phyloP scores from a whole-genome alignment of 2,888 invertebrate genomes.

The Diarsia dahlii region DNA sequence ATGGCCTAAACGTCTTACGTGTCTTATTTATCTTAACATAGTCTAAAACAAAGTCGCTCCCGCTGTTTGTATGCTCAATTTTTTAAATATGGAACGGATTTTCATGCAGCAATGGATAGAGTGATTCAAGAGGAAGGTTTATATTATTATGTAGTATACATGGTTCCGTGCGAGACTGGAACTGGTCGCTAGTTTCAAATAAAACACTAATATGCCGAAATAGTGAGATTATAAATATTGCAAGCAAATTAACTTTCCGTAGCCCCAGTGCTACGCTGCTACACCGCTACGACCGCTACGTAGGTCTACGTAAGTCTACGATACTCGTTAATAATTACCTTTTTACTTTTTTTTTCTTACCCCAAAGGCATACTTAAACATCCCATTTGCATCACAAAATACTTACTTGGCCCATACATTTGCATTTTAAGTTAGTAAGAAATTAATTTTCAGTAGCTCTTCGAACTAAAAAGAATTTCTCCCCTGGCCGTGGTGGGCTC shows the following conservation, averaged over 20 bases:
- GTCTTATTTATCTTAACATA: no score
- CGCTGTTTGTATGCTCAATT: no score
- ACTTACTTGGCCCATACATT: conserved; percentile 63
- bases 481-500: conserved; percentile 5
- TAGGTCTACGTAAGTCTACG: conserved; percentile 46
- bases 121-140: no score
- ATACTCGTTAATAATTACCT: conserved; percentile 41
- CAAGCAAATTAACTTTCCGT: background rate
- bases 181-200: no score
- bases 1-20: background rate
- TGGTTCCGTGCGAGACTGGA: no score
- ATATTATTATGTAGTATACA: no score
- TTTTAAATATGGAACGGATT: no score
- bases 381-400: conserved; percentile 68
- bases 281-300: conserved; percentile 58
- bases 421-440: conserved; percentile 63
- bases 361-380: conserved; percentile 57
- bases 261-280: conserved; percentile 42
- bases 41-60: no score
- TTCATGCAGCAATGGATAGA: no score
- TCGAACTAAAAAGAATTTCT: conserved; percentile 37
- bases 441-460: conserved; percentile 63
- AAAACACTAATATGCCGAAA: background rate
- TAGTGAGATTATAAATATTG: background rate
- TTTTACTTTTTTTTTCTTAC: conserved; percentile 52